Conservation (phyloP, 2,888 invertebrate species). For the Sturmia bella region DNA sequence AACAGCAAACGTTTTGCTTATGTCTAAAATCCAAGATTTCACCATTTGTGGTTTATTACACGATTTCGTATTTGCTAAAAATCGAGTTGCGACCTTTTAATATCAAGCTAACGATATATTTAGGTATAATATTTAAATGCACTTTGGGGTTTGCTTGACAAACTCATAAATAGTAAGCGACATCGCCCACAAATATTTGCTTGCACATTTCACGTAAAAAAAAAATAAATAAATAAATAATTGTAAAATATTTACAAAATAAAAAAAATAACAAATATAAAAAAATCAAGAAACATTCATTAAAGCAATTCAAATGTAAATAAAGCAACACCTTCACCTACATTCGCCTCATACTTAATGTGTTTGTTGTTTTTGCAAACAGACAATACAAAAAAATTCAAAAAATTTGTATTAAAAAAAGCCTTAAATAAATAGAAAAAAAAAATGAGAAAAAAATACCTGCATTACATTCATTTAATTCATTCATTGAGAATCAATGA, state of each 20-base stretch:
- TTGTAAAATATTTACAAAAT: constrained; percentile 30
- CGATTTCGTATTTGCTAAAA: no score
- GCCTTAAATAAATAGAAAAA: neutral
- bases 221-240: constrained; percentile 19
- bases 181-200: constrained; percentile 44
- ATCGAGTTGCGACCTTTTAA: no score
- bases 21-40: no score
- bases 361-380: constrained; percentile 17
- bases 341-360: constrained; percentile 47
- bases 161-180: constrained; percentile 6
- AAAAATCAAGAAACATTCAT: constrained; percentile 13
- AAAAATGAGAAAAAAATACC: neutral
- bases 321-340: constrained; percentile 67
- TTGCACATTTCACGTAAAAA: constrained; percentile 8
- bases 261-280: neutral
- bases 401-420: constrained; percentile 10
- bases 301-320: constrained; percentile 51
- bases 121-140: no score
- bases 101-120: no score
- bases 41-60: no score
- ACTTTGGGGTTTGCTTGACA: constrained; percentile 15
- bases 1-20: no score
- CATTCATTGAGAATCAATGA: constrained; percentile 64
- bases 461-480: constrained; percentile 46
- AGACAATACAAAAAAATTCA: constrained; percentile 14